Conservation (phyloP, 2,113 vertebrate species). For the Leptobrachium ailaonicum region DNA sequence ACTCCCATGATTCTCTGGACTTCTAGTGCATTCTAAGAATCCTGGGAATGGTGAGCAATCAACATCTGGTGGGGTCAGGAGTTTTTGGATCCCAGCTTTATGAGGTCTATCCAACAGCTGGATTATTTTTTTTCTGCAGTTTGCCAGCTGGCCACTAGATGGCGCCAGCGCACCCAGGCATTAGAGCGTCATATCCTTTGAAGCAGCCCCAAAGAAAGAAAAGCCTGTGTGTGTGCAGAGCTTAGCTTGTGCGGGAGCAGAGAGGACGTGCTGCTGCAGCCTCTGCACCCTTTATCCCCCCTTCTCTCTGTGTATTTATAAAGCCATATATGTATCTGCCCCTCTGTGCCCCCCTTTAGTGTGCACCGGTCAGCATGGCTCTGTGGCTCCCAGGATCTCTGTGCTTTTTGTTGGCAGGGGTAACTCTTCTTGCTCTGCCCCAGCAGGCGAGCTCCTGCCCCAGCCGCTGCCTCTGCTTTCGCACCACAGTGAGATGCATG, state of each 20-base stretch:
- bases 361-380: constrained; percentile 54
- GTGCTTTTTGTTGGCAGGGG: constrained; percentile 49
- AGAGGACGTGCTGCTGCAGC: constrained; percentile 22
- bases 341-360: not conserved
- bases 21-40: too few relatives aligned
- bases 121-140: not conserved
- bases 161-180: constrained; percentile 5
- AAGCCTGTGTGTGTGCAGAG: constrained; percentile 7
- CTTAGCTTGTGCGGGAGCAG: constrained; percentile 24
- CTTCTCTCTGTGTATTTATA: not conserved
- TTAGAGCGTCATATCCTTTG: constrained; percentile 40
- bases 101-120: too few relatives aligned
- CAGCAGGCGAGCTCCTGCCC: constrained; percentile 71
- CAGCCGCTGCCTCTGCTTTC: constrained; percentile 93
- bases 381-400: constrained; percentile 34
- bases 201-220: constrained; percentile 13
- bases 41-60: not conserved
- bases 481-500: constrained; percentile 96
- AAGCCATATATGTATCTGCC: constrained; percentile 7
- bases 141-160: not conserved
- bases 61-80: not conserved
- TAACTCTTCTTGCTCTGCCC: constrained; percentile 59
- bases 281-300: constrained; percentile 24
- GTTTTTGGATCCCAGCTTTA: too few relatives aligned
- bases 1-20: too few relatives aligned